Percentiles rank a stretch among this genome's conserved stretches.
phyloP scores from a whole-genome alignment of 2,797 vertebrate species.

The Varecia variegata region DNA sequence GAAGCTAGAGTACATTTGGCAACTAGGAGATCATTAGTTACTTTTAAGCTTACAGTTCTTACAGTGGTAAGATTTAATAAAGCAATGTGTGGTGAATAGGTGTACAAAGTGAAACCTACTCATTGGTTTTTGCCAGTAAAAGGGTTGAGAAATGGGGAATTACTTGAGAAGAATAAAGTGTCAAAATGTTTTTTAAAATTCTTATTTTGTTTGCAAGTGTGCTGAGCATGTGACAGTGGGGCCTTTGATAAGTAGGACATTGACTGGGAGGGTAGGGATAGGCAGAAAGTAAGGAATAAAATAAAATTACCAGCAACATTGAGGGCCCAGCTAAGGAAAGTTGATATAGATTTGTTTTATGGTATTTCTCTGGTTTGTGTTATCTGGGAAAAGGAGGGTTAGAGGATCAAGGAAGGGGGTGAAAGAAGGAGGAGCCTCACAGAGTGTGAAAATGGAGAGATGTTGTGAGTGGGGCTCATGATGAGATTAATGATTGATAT shows the following conservation, averaged over 20 bases:
- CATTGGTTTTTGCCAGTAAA: slow-evolving; percentile 10
- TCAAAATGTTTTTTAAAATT: neutral
- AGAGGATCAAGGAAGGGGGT: neutral
- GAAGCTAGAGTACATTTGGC: neutral
- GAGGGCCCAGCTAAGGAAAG: neutral
- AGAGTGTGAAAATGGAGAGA: neutral
- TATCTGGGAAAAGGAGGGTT: neutral
- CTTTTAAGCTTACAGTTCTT: neutral
- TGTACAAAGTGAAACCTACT: neutral
- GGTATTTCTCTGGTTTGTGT: neutral
- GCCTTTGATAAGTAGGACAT: neutral
- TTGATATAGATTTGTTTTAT: neutral
- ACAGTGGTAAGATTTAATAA: slow-evolving; percentile 31
- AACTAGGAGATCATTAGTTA: neutral
- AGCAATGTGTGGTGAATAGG: neutral
- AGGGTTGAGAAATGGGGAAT: neutral
- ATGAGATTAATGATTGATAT: neutral
- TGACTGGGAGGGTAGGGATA: neutral
- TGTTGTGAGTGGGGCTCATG: neutral
- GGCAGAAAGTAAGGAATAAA: neutral
- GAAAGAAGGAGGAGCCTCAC: neutral
- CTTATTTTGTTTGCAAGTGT: slow-evolving; percentile 10
- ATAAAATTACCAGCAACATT: neutral
- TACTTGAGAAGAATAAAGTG: neutral
- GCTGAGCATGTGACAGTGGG: neutral